Evolutionary conservation across 1,140 invertebrate species (phyloP), one percentile per base, ranked within the genome.

Genomic region (Tigriopus japonicus): DNA sequence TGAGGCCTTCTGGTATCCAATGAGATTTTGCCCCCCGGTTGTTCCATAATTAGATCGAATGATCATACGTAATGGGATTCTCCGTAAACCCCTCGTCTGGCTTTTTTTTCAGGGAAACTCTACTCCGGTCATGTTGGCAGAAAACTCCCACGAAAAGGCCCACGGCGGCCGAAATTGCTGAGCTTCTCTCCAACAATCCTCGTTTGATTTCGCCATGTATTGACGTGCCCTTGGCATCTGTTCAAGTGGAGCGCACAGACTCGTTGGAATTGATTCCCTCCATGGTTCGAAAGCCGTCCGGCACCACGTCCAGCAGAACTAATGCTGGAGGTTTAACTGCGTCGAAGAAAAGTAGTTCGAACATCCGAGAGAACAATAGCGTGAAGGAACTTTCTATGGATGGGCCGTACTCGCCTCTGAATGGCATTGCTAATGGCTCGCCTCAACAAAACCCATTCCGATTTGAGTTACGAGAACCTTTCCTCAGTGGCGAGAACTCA

Each of bases 41-140:
- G n/a, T n/a, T n/a, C n/a, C n/a, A n/a, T n/a, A n/a, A n/a, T n/a
- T n/a, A n/a, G n/a, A n/a, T n/a, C n/a, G n/a, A n/a, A n/a, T n/a
- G n/a, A n/a, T n/a, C n/a, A n/a, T n/a, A n/a, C n/a, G n/a, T n/a
- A n/a, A n/a, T n/a, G n/a, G n/a, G n/a, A n/a, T n/a, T n/a, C n/a
- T n/a, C n/a, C n/a, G n/a, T n/a, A n/a, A n/a, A n/a, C n/a, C n/a
- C n/a, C n/a, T 35, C 28, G 17, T 62, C 56, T 63, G 17, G 45
- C 62, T 56, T 53, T 63, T 62, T 53, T 67, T 69, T 42, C 71
- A 87, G 85, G 62, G 80, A 83, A 69, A 77, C 72, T 40, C 71
- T 92, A 42, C 78, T 91, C 56, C 77, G 78, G 64, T 78, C 80
- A 1, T 91, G 87, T 70, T 89, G 87, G 85, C 76, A 77, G 28